Evolutionary conservation across 92 coral and sea anemone genomes (phyloP).

Genomic region (Virgularia gustaviana): DNA sequence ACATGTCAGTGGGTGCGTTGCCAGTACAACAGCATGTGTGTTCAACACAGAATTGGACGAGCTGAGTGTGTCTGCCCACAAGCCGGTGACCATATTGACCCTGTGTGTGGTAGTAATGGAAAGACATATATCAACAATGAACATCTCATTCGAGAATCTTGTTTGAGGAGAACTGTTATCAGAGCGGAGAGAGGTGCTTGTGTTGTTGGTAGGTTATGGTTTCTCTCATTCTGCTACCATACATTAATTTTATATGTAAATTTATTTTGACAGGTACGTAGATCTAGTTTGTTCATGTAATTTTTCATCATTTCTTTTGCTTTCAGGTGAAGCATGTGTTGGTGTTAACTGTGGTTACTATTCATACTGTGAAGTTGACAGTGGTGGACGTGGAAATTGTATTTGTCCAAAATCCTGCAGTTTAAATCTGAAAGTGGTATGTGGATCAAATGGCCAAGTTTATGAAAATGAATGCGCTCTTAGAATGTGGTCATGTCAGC

Average conservation of each 20-base stretch:
- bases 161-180: constrained; percentile 60
- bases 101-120: constrained; percentile 89
- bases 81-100: constrained; percentile 49
- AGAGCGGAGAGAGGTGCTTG: constrained; percentile 67
- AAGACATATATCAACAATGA: constrained; percentile 71
- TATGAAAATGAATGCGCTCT: constrained; percentile 78
- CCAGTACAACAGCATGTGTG: constrained; percentile 64
- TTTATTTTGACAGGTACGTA: not conserved
- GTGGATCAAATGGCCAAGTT: constrained; percentile 85
- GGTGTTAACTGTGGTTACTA: constrained; percentile 59
- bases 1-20: constrained; percentile 79
- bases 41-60: constrained; percentile 51
- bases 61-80: constrained; percentile 68
- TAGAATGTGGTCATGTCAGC: constrained; percentile 75
- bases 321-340: constrained; percentile 65
- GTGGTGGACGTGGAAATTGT: constrained; percentile 63
- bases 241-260: no score
- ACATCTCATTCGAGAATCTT: constrained; percentile 58
- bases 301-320: not conserved
- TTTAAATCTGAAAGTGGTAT: constrained; percentile 64
- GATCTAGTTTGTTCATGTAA: not conserved
- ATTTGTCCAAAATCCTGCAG: constrained; percentile 79
- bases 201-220: not conserved
- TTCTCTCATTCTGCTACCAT: no score
- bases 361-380: constrained; percentile 71